These are phyloP conservation scores for Aphyosemion australe DNA, from an alignment of 2,113 vertebrate species.

Conservation along the genomic window DNA sequence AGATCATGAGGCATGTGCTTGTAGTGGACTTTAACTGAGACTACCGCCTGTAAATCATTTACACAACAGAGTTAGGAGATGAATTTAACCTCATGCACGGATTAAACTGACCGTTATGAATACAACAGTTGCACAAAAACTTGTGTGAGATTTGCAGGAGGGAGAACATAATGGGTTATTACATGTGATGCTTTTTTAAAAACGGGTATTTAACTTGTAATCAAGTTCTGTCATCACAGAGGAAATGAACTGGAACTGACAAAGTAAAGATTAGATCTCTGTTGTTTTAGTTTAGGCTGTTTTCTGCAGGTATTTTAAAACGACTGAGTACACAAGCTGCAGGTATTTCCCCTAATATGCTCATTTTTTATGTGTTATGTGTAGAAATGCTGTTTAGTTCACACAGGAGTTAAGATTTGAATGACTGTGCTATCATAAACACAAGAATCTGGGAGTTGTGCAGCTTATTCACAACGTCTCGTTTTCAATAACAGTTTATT, in stretches of 20 bases:
- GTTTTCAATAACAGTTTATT: constrained; percentile 63
- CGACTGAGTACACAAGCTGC: neutral
- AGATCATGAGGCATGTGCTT: constrained; percentile 52
- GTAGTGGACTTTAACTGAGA: constrained; percentile 58
- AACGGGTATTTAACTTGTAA: neutral
- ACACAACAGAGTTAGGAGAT: constrained; percentile 12
- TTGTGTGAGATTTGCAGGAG: neutral
- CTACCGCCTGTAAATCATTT: constrained; percentile 9
- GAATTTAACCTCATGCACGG: neutral
- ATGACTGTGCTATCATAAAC: too few species aligned
- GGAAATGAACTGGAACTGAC: neutral
- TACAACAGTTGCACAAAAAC: neutral
- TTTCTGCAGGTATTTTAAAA: neutral
- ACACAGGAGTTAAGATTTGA: too few species aligned
- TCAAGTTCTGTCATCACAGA: constrained; percentile 6
- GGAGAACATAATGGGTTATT: neutral
- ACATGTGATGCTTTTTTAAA: neutral
- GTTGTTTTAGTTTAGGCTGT: neutral
- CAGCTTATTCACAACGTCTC: constrained; percentile 59
- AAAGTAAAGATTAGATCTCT: constrained; percentile 2
- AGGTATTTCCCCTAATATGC: neutral
- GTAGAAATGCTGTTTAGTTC: too few species aligned
- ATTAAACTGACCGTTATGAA: neutral
- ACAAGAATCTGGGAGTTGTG: constrained; percentile 13
- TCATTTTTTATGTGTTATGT: too few species aligned